These are phyloP conservation scores for Berghia stephanieae DNA, from an alignment of 1,140 invertebrate species.

Conservation along the genomic window DNA sequence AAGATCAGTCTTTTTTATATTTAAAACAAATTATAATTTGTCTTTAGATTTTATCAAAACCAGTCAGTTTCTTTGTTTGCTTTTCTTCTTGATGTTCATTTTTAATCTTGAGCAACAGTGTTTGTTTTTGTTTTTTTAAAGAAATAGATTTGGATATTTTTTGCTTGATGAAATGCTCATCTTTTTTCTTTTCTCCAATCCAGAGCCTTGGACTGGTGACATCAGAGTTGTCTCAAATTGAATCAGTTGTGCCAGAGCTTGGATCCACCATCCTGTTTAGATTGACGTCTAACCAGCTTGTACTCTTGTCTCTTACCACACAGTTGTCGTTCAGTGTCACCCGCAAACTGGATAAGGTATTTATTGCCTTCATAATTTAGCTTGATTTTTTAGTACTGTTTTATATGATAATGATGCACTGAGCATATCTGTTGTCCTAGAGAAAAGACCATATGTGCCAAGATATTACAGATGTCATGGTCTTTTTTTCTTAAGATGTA, in stretches of 20 bases:
- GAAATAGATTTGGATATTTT: neutral
- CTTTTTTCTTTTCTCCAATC: neutral
- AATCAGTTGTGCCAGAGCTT: slow-evolving; percentile 6
- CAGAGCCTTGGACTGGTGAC: neutral
- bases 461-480: too few species aligned
- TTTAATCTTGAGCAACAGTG: neutral
- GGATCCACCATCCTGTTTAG: slow-evolving; percentile 25
- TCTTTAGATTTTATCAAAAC: neutral
- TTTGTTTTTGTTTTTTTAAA: neutral
- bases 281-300: neutral
- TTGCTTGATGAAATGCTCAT: neutral
- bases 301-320: slow-evolving; percentile 11
- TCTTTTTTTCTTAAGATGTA: too few species aligned
- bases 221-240: slow-evolving; percentile 9
- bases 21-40: neutral
- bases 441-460: too few species aligned
- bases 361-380: too few species aligned
- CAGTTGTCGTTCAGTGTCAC: slow-evolving; percentile 15
- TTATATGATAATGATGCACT: too few species aligned
- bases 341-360: slow-evolving; percentile 18
- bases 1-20: neutral
- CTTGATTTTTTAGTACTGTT: too few species aligned
- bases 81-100: neutral
- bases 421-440: too few species aligned
- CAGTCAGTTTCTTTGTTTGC: neutral